Conservation (phyloP, 2,113 vertebrate genomes). For the Rhabdornis inornatus region DNA sequence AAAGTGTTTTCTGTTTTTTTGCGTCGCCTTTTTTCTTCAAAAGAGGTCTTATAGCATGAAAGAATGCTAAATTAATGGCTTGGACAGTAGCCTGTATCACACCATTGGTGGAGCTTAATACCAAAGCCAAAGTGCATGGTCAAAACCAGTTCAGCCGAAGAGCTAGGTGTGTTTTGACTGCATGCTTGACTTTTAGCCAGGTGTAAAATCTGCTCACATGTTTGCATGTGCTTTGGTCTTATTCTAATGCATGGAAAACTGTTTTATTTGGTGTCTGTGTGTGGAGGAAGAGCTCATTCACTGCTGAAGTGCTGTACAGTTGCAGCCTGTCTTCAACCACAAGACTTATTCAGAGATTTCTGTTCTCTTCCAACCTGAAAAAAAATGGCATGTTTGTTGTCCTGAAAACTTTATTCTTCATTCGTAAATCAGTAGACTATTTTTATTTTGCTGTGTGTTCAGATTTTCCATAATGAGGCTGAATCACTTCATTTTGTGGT, state of each 20-base stretch:
- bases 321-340: background rate
- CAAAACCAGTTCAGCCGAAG: background rate
- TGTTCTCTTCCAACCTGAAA: background rate
- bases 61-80: background rate
- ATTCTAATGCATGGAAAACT: background rate
- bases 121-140: background rate
- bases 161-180: background rate
- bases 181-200: background rate
- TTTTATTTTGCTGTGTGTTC: background rate
- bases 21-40: background rate
- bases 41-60: background rate
- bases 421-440: accelerated
- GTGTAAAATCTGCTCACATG: background rate
- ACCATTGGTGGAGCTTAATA: background rate
- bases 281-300: background rate
- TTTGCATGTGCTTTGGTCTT: background rate
- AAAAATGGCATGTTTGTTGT: background rate
- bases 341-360: background rate
- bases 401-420: background rate
- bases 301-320: background rate
- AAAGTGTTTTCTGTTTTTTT: background rate
- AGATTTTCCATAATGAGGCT: background rate
- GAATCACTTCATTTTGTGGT: background rate
- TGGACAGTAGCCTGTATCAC: background rate
- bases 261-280: background rate